Base-by-base conservation (phyloP, 2,888 invertebrate genomes). In the Lysandra coridon region DNA sequence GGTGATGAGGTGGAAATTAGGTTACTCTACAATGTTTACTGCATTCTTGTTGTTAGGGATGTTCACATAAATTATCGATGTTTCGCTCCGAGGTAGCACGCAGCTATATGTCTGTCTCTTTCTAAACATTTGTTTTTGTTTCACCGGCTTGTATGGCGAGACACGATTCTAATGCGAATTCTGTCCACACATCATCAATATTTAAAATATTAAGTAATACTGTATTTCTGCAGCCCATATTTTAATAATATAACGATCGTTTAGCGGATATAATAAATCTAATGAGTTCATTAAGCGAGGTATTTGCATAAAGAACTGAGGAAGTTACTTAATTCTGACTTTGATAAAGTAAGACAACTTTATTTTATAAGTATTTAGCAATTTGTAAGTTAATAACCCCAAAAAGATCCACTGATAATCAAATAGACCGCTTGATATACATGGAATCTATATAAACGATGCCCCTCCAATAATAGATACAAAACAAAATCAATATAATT, bases 41-140 rank as follows among this genome's bases (percentile, higher is more conserved):
- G 91, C 93, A 93, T 93, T 93, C 93, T 90, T 88, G 91, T 88
- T 87, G 86, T 88, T 92, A 92, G 93, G 93, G 94, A 92, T 93
- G 94, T 90, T 90, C 92, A 92, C 93, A 93, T 94, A 94, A 93
- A 92, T 94, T 94, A 94, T 93, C 92, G 93, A 93, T 92, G 91
- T 92, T 91, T 90, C 92, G 87, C 90, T 92, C 88, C 85, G 87
- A 87, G 86, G 83, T 86, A 87, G 81, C 87, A 86, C 86, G 85
- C 83, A 84, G 85, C 85, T 85, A 89, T 91, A 90, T 85, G 88
- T 87, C 87, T 87, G 87, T 93, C 92, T 87, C 90, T 87, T 86
- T 93, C 90, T 87, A 85, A 88, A 90, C 90, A 90, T 87, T 92
- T 92, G 92, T 92, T 93, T 94, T 93, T 93, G 89, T 93, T 92